Base-by-base conservation (phyloP, 2,113 vertebrate species). In the Leucoraja erinaceus region DNA sequence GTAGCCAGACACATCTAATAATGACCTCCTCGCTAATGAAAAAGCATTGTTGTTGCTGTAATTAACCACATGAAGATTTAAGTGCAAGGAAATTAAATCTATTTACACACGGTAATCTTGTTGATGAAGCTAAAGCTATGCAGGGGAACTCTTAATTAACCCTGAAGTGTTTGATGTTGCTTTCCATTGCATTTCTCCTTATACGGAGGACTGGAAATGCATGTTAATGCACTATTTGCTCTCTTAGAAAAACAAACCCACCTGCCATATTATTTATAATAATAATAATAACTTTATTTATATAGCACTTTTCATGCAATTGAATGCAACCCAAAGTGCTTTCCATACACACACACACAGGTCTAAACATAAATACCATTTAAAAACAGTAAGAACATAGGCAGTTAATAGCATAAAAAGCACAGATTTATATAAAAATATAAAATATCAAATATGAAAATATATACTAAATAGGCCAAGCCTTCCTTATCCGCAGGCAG, bases 21-120 rank as follows among this genome's bases (percentile, higher is more conserved):
- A 96, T 94, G 95, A 95, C 95, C 95, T 11, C 93, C 95, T 94
- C 75, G 54, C 95, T 95, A 96, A 96, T 96, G 95, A 96, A 96
- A 94, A 93, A 95, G 95, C 95, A 96, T 94, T 94, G 95, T 95
- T 96, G 95, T 95, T 94, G 78, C 93, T 96, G 95, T 96, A 96
- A 97, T 97, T 96, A 97, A 96, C 96, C 96, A 94, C 94, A 93
- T 95, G 95, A 96, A 95, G 93, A 95, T 95, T 95, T 94, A 95
- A 95, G 95, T 93, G 96, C 96, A 95, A 96, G 96, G 96, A 98
- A 98, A 98, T 99, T 97, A 98, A 96, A 97, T 97, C 97, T 98
- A 97, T 98, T 97, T 97, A 97, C 96, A 96, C 79, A 94, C 96
- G 93, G 94, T 96, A 97, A 96, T 96, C 96, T 95, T 97, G 97